These are phyloP conservation scores for Onychomys arenicola DNA, from an alignment of 2,797 vertebrate species.

Conservation along the genomic window DNA sequence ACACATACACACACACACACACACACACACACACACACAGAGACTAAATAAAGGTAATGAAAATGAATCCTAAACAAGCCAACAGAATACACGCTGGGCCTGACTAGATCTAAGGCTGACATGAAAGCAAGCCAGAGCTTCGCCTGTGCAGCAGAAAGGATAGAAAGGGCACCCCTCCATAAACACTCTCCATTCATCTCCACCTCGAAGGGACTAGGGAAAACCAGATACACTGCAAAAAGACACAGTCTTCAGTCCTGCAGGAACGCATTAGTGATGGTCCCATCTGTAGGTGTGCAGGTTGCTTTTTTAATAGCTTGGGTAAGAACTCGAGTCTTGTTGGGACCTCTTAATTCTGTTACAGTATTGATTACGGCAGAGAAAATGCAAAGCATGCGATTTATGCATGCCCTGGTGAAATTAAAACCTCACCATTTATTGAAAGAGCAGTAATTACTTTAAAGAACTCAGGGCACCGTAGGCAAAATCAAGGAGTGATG, in stretches of 20 bases:
- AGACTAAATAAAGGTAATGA: neutral
- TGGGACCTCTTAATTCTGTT: conserved; percentile 73
- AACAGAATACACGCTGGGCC: neutral
- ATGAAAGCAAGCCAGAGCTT: conserved; percentile 11
- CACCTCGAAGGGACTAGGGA: conserved; percentile 37
- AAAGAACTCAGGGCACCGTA: neutral
- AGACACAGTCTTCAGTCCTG: conserved; percentile 20
- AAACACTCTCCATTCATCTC: neutral
- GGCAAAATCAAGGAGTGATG: neutral
- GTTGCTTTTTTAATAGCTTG: conserved; percentile 73
- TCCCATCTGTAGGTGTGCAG: conserved; percentile 11
- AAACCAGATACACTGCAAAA: conserved; percentile 29
- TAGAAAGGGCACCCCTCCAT: neutral
- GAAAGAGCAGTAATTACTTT: conserved; percentile 70
- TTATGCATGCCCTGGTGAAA: conserved; percentile 67
- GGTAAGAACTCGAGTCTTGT: conserved; percentile 67
- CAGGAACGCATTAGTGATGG: conserved; percentile 30
- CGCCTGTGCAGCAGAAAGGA: neutral
- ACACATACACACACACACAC: neutral
- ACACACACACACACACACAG: neutral
- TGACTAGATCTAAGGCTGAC: neutral
- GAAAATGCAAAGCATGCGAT: conserved; percentile 72
- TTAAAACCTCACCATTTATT: conserved; percentile 68
- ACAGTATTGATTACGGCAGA: conserved; percentile 74
- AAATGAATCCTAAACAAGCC: neutral